Base-by-base conservation (phyloP, 2,797 vertebrate species). In the Hippocampus kuda region DNA sequence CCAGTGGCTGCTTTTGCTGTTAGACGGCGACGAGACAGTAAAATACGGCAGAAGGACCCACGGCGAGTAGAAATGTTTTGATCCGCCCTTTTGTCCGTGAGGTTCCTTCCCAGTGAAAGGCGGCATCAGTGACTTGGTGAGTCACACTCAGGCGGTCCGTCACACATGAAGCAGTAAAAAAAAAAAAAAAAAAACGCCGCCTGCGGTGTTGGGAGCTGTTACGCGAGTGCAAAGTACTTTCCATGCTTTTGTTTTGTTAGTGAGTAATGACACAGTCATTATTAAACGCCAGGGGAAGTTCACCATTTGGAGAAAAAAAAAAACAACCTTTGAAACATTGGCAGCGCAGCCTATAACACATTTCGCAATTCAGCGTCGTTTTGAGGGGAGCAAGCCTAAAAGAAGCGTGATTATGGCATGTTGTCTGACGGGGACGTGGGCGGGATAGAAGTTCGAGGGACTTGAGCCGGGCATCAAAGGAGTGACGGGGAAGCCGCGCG, bases 381-480 rank as follows among this genome's bases (percentile, higher is more conserved):
- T 78, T 75, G 67, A 70, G 73, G 74, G 77, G 78, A 51, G 38
- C 81, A 20, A 84, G 79, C 72, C 80, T 67, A 73, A 78, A 79
- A 82, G 79, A 83, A 66, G 73, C 76, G 72, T 64, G 48, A 86
- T 84, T 81, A 83, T 68, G 18, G 78, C 74, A 67, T 81, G 74
- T 85, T 69, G 69, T 78, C 74, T 61, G 75, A 71, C 74, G 79
- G 83, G 68, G 83, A 85, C 82, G 84, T 68, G 79, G 79, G 80
- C 74, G 80, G 81, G 85, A 88, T 82, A 88, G 86, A 89, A 84
- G 86, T 81, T 77, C 84, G 89, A 86, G 89, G 88, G 87, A 90
- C 86, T 90, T 85, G 87, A 87, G 88, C 81, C 80, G 70, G 72
- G 83, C 88, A 89, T 92, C 91, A 91, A 92, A 92, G 90, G 74